Percentiles rank a stretch among this genome's conserved stretches.
Conservation (phyloP, 2,888 invertebrate species). For the Pogonocherus hispidulus region DNA sequence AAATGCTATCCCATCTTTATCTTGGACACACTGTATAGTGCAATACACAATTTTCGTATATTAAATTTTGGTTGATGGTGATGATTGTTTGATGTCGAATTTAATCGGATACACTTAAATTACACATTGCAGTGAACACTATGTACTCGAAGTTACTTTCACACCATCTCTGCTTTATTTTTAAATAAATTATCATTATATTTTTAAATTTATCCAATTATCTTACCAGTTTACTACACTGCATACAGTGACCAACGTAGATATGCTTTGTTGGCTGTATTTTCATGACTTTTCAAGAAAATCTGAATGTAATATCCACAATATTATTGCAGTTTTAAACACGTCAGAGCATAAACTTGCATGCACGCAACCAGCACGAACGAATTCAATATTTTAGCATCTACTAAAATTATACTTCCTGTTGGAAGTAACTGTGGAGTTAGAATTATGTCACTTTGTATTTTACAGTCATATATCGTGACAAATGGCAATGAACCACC, state of each 20-base stretch:
- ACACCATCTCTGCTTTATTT: no score
- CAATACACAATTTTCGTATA: no score
- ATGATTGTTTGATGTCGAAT: no score
- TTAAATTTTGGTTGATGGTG: no score
- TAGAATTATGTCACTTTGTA: constrained; percentile 55
- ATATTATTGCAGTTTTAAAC: constrained; percentile 40
- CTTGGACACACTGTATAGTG: no score
- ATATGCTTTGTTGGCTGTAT: constrained; percentile 10
- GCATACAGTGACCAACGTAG: neutral
- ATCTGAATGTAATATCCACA: constrained; percentile 31
- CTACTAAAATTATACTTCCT: constrained; percentile 54
- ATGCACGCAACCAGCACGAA: constrained; percentile 38
- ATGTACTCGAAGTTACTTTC: no score
- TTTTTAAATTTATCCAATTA: neutral
- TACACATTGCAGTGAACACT: no score
- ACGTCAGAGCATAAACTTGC: constrained; percentile 39
- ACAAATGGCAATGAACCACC: constrained; percentile 48
- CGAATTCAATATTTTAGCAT: constrained; percentile 49
- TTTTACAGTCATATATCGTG: constrained; percentile 54
- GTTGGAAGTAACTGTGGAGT: constrained; percentile 45
- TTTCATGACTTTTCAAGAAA: constrained; percentile 4
- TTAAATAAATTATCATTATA: no score
- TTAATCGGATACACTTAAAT: no score
- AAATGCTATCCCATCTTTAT: no score
- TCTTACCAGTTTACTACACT: neutral